Conservation (phyloP, 2,888 invertebrate genomes). For the Brenthis daphne region DNA sequence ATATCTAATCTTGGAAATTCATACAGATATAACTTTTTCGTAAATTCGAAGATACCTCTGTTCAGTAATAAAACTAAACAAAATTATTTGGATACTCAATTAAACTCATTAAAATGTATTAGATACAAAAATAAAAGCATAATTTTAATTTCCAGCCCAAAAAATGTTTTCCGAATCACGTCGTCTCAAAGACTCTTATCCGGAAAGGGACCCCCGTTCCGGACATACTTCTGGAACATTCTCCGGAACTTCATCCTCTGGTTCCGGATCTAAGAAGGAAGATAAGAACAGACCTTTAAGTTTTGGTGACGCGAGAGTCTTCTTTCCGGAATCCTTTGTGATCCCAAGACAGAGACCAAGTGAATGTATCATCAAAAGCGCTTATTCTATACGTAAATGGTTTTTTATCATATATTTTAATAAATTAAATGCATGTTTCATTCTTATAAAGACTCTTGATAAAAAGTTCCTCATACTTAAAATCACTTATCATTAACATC, state of each 20-base stretch:
- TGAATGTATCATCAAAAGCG: slow-evolving; percentile 64
- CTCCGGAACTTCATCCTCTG: slow-evolving; percentile 75
- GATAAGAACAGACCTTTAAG: slow-evolving; percentile 66
- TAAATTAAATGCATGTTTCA: background rate
- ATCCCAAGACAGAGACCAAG: slow-evolving; percentile 70
- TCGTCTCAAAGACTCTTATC: slow-evolving; percentile 63
- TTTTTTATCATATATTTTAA: background rate
- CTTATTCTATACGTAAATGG: slow-evolving; percentile 73
- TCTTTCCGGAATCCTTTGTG: slow-evolving; percentile 78
- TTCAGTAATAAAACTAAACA: too few relatives aligned
- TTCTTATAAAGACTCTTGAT: too few relatives aligned
- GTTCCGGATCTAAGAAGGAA: slow-evolving; percentile 74
- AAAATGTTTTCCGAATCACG: slow-evolving; percentile 67
- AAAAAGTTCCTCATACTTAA: too few relatives aligned
- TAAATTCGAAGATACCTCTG: too few relatives aligned
- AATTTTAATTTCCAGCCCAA: slow-evolving; percentile 59
- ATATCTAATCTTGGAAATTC: background rate
- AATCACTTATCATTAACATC: too few relatives aligned
- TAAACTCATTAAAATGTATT: too few relatives aligned
- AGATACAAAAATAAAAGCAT: background rate
- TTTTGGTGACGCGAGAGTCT: slow-evolving; percentile 73
- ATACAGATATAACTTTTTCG: background rate
- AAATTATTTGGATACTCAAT: too few relatives aligned
- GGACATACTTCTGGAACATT: slow-evolving; percentile 70
- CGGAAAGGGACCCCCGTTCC: slow-evolving; percentile 64